Base-by-base conservation (phyloP, 2,888 invertebrate genomes). In the Tineola bisselliella region DNA sequence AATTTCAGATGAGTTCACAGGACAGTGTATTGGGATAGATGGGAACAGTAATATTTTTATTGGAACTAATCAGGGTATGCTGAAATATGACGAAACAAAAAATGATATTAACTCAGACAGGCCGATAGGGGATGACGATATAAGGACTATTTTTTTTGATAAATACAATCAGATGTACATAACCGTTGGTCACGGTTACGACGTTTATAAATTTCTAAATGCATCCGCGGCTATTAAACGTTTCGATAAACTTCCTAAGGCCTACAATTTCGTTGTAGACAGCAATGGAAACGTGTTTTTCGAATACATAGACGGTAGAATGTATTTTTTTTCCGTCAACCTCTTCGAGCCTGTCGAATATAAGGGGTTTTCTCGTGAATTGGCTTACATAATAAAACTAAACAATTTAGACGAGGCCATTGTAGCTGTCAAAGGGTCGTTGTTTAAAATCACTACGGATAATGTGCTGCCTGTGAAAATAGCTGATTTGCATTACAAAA, bases 111-210 rank as follows among this genome's bases (percentile, higher is more conserved):
- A 75, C 1, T 75, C 75, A 0, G 86, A 86, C 57, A 69, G 84
- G 62, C 84, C 86, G 0, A 77, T 86, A 13, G 87, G 87, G 0
- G 87, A 87, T 48, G 87, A 87, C 60, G 86, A 87, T n/a, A 73
- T 87, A 0, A 64, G 81, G 57, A 74, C 65, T 13, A 84, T 87
- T 61, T 87, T 86, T 56, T 77, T 86, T 3, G 87, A 87, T 31
- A 66, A 69, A 0, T 77, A 83, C 12, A 75, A 75, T 48, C 79
- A 78, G 62, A 83, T 87, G 84, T 84, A 82, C 38, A 84, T 87
- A 62, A 75, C 79, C 0, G 79, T 79, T 0, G 86, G 86, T 0
- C 64, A 75, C 0, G 79, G 75, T 54, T 81, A 83, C 48, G 87
- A 87, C 62, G 76, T 86, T 12, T 83, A 79, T 18, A 71, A 63